Evolutionary conservation across 2,113 vertebrate species (phyloP), one percentile per base, ranked within the genome.

Genomic region (Lycaon pictus): DNA sequence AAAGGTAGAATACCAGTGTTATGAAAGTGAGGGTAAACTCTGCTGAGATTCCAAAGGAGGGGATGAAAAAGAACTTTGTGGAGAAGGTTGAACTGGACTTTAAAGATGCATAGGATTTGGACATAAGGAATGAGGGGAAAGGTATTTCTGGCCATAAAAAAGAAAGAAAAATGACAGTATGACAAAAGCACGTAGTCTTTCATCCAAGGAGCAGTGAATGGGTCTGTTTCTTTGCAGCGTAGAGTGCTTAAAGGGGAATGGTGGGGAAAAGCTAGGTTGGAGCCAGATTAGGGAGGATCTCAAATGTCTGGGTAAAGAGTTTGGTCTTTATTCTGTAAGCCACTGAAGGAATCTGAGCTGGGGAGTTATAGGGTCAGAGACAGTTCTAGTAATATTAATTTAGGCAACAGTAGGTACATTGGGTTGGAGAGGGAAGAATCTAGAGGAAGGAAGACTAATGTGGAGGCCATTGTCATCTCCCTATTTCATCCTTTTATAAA

Each of bases 401-500:
- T 79, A 43, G 90, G 32, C 55, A 89, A 87, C 16, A 56, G 60
- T 56, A 35, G 16, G 25, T 82, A 85, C 11, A 72, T 4, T 58
- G 82, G 35, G 67, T 48, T 86, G 63, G 60, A 87, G 84, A 96
- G 51, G n/a, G 35, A 51, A 72, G 19, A 86, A 17, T 60, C 20
- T 60, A 65, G 32, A 92, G 56, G 11, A 79, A 91, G 25, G 29
- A 69, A 94, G 37, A 72, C 53, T 71, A 86, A 89, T 81, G 76
- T 77, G 87, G 53, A 96, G n/a, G 23, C 35, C 11, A 20, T 63
- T 77, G 20, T 63, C 85, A 76, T 55, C 58, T 96, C 53, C 53
- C 17, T 63, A 82, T 88, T 74, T 95, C 60, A 69, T 11, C 60
- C 37, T 93, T 95, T 62, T 58, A 63, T 63, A 88, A 91, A 90